phyloP scores from a whole-genome alignment of 2,113 vertebrate genomes.

The Cercopithecus mona region DNA sequence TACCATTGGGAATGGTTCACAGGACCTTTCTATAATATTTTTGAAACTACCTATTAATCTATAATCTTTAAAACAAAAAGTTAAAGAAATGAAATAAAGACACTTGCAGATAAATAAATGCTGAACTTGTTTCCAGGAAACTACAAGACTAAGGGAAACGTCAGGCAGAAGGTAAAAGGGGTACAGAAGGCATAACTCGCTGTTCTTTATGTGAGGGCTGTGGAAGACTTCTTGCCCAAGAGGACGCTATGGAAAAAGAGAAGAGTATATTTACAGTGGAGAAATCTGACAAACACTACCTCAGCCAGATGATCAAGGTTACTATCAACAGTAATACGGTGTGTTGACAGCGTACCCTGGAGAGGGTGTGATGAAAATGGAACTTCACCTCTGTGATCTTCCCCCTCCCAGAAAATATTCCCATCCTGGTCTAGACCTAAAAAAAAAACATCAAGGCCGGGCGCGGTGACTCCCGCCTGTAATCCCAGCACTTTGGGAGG shows the following conservation, averaged over 20 bases:
- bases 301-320: background rate
- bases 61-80: slow-evolving; percentile 10
- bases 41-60: background rate
- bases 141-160: background rate
- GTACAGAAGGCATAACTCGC: too few relatives aligned
- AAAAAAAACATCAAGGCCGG: background rate
- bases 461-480: too few relatives aligned
- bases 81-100: background rate
- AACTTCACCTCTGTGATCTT: background rate
- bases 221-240: background rate
- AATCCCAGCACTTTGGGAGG: too few relatives aligned
- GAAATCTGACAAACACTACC: background rate
- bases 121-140: background rate
- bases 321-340: background rate
- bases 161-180: background rate
- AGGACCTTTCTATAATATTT: background rate
- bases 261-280: background rate
- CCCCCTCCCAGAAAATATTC: background rate
- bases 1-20: background rate
- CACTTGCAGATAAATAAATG: background rate
- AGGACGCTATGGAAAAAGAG: background rate
- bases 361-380: background rate
- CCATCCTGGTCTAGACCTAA: background rate
- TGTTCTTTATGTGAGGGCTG: background rate
- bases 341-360: background rate